Conservation (phyloP, 2,113 vertebrate genomes). For the Callocephalon fimbriatum region DNA sequence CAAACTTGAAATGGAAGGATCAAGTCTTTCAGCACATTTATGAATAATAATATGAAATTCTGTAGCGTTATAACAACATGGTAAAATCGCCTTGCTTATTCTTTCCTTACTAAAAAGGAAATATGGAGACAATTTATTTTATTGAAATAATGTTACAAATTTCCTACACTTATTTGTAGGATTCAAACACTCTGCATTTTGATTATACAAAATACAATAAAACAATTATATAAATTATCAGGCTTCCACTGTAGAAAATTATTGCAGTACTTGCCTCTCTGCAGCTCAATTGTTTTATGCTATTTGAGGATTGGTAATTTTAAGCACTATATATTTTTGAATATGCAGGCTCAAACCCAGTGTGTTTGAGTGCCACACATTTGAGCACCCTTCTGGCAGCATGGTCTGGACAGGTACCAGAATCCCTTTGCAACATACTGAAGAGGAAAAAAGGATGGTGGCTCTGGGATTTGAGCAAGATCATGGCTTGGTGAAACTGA, state of each 20-base stretch:
- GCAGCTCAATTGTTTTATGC: not conserved
- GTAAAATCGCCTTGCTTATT: not conserved
- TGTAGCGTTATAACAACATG: not conserved
- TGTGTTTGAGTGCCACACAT: too few relatives aligned
- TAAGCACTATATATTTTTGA: not conserved
- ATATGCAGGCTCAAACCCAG: not conserved
- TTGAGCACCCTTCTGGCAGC: not conserved
- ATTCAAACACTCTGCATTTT: not conserved
- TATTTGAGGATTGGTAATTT: not conserved
- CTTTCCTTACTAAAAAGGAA: not conserved
- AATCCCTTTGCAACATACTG: not conserved
- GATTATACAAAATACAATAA: not conserved
- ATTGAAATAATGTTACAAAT: not conserved
- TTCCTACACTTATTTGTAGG: not conserved
- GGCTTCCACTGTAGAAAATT: not conserved
- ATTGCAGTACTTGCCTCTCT: not conserved
- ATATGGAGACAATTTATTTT: not conserved
- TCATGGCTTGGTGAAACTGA: not conserved
- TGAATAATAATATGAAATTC: not conserved
- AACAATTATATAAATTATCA: not conserved
- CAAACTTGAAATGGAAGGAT: not conserved
- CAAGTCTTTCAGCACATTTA: not conserved
- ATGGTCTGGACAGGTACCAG: not conserved
- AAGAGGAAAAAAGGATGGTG: not conserved
- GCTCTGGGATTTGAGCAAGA: not conserved